phyloP scores from a whole-genome alignment of 2,797 vertebrate species.

The Hippocampus kuda region DNA sequence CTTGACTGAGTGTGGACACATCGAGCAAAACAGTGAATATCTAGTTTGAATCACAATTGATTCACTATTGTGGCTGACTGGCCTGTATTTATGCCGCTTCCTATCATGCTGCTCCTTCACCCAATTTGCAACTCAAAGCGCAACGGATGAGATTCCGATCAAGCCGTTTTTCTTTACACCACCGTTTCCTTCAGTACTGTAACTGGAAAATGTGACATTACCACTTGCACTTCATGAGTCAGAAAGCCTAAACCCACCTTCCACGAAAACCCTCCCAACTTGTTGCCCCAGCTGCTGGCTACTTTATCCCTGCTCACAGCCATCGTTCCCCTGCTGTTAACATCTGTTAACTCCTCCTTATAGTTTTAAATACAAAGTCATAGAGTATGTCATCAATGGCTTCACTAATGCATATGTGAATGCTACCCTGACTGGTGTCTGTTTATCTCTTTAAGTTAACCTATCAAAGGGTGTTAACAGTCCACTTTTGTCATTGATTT shows the following conservation, averaged over 20 bases:
- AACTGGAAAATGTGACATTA: conserved; percentile 3
- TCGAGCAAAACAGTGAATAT: not conserved
- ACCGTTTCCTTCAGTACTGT: not conserved
- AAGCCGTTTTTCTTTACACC: not conserved
- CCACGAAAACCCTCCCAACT: conserved; percentile 3
- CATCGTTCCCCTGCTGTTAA: conserved; percentile 28
- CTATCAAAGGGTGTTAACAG: not conserved
- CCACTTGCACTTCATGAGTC: not conserved
- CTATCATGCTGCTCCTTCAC: not conserved
- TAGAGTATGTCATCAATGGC: conserved; percentile 11
- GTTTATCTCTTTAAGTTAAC: not conserved
- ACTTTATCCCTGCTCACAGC: conserved; percentile 21
- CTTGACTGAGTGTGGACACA: not conserved
- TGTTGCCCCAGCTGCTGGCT: conserved; percentile 49
- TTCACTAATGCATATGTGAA: conserved; percentile 1
- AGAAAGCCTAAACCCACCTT: not conserved
- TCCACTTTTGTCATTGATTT: not conserved
- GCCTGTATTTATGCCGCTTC: not conserved
- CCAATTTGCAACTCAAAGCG: not conserved
- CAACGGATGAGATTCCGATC: not conserved
- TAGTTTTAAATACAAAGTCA: conserved; percentile 26
- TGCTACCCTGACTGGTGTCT: not conserved
- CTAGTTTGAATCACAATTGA: not conserved
- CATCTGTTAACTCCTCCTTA: conserved; percentile 37
- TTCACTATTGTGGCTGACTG: not conserved